Base-by-base conservation (phyloP, 1,140 invertebrate genomes). In the Camponotus floridanus region DNA sequence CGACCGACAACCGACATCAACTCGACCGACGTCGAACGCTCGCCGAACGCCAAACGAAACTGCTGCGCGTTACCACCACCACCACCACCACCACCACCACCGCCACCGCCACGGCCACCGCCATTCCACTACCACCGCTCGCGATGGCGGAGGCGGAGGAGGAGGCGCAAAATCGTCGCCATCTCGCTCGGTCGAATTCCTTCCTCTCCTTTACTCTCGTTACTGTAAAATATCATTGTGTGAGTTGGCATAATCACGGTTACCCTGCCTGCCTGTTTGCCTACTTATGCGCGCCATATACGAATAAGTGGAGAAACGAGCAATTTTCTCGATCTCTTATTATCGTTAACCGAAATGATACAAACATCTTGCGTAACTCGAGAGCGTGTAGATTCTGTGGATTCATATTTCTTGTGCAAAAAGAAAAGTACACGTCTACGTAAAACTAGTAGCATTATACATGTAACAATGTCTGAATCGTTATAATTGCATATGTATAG, bases 31-130 rank as follows among this genome's bases (percentile, higher is more conserved):
- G 45, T 86, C 70, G 86, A 85, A 88, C 83, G 87, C 88, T 70
- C 88, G 83, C 86, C 80, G 83, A 86, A 87, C 88, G 88, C 88
- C 84, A 83, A 86, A 87, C 88, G 90, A 89, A 85, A 90, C 87
- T 88, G 87, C 89, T 26, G 65, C 36, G 36, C 36, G 36, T 39
- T 39, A 39, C 36, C 36, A 1, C 36, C 36, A 6, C 36, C 36
- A 3, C 65, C 80, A 85, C 76, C 31, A 48, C 48, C 64, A 31
- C 51, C 76, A 13, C 11, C 31, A 36, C 33, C 13, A 3, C 18
- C 6, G 4, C 36, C 36, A 3, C 3, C 36, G 2, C 36, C 36
- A 3, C 36, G 0, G 4, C 36, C 36, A 6, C 36, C 6, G 4
- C 36, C 36, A 39, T 3, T 26, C 26, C 26, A 26, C 26, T 26